Conservation (phyloP, 2,797 vertebrate species). For the Synaphobranchus kaupii region DNA sequence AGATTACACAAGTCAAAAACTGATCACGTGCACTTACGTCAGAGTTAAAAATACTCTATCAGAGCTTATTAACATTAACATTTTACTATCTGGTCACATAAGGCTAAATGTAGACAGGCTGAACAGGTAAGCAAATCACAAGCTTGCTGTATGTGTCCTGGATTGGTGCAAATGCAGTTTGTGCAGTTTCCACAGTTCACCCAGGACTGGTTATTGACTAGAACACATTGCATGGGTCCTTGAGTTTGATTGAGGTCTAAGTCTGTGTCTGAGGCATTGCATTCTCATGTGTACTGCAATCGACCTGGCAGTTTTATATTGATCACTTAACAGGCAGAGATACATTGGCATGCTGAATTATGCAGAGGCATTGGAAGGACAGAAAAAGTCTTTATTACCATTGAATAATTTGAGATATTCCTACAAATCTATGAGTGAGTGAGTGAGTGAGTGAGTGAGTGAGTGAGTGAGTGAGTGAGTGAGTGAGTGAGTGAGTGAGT, state of each 20-base stretch:
- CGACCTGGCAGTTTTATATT: background rate
- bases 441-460: background rate
- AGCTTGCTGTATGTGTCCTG: background rate
- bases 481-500: too few species aligned
- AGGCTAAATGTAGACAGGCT: background rate
- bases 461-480: background rate
- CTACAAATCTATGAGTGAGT: too few species aligned
- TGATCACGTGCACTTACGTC: background rate
- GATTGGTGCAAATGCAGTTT: background rate
- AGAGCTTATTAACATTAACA: background rate
- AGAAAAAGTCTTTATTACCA: background rate
- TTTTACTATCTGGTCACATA: background rate
- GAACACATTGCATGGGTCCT: slow-evolving; percentile 57
- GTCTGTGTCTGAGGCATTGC: slow-evolving; percentile 40
- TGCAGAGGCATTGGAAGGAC: background rate
- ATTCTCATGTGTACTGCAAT: background rate
- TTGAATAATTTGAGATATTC: background rate
- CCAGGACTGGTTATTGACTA: slow-evolving; percentile 37
- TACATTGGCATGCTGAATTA: background rate
- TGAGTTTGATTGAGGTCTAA: slow-evolving; percentile 49
- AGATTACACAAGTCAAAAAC: background rate
- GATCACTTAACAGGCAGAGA: background rate
- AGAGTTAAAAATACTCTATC: background rate
- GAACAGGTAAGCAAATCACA: background rate
- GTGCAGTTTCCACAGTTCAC: background rate